Conservation (phyloP, 2,797 vertebrate genomes). For the Fistularia commersonii region DNA sequence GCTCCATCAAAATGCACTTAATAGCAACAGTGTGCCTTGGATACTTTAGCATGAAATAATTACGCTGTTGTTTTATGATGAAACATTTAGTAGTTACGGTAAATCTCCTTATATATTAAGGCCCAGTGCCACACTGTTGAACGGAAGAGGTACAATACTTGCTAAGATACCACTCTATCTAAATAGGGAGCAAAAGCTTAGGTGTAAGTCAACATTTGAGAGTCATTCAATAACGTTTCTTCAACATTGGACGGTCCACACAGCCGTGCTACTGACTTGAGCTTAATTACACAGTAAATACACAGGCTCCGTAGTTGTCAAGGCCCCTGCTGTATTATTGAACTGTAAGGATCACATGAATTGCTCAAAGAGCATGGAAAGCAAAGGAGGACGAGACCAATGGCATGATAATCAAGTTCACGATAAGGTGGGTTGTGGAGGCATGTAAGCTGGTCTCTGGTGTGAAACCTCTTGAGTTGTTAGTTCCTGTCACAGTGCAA, state of each 20-base stretch:
- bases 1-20: too few species aligned
- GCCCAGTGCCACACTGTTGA: slow-evolving; percentile 9
- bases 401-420: neutral
- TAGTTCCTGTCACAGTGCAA: slow-evolving; percentile 1
- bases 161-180: too few species aligned
- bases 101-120: slow-evolving; percentile 26
- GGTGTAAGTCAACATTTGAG: too few species aligned
- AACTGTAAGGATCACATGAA: slow-evolving; percentile 10
- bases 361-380: neutral
- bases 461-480: slow-evolving; percentile 1
- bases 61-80: slow-evolving; percentile 1
- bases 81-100: slow-evolving; percentile 14
- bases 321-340: slow-evolving; percentile 3
- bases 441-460: neutral
- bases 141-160: slow-evolving; percentile 1
- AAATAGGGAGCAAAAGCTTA: too few species aligned
- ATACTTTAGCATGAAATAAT: neutral
- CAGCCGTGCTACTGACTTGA: slow-evolving; percentile 9
- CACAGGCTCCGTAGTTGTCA: slow-evolving; percentile 1
- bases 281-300: neutral
- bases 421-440: neutral
- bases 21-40: too few species aligned
- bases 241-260: neutral
- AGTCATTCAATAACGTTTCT: neutral
- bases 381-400: neutral